phyloP scores from a whole-genome alignment of 2,888 invertebrate species.

The Congeria kusceri region DNA sequence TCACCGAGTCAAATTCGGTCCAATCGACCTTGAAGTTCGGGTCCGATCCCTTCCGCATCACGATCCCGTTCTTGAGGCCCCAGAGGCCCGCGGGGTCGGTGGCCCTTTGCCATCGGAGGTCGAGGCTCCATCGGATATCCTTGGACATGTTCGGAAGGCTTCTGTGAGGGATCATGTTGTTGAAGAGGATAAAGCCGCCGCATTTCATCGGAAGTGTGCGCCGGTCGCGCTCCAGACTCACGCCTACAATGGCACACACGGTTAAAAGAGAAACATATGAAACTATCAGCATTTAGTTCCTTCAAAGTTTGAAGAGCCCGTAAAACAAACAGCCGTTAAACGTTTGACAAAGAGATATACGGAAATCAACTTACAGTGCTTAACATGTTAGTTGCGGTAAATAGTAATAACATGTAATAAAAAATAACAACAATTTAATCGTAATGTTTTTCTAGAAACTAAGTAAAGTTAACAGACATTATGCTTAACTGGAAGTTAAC shows the following conservation, averaged over 20 bases:
- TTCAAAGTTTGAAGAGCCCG: too few species aligned
- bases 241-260: constrained; percentile 37
- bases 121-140: constrained; percentile 79
- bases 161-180: constrained; percentile 69
- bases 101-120: constrained; percentile 77
- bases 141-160: constrained; percentile 76
- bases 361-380: too few species aligned
- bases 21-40: constrained; percentile 73
- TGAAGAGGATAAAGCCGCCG: constrained; percentile 68
- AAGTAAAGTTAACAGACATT: too few species aligned
- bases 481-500: too few species aligned
- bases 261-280: too few species aligned
- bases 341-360: too few species aligned
- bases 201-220: constrained; percentile 38
- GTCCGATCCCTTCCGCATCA: constrained; percentile 72
- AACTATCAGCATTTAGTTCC: too few species aligned
- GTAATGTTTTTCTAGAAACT: too few species aligned
- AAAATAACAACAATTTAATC: too few species aligned
- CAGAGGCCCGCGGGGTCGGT: constrained; percentile 72
- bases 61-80: constrained; percentile 73
- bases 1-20: constrained; percentile 74
- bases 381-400: too few species aligned
- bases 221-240: constrained; percentile 56
- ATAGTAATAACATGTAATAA: too few species aligned
- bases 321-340: too few species aligned